Base-by-base conservation (phyloP, 2,888 invertebrate species). In the Adineta ricciae region DNA sequence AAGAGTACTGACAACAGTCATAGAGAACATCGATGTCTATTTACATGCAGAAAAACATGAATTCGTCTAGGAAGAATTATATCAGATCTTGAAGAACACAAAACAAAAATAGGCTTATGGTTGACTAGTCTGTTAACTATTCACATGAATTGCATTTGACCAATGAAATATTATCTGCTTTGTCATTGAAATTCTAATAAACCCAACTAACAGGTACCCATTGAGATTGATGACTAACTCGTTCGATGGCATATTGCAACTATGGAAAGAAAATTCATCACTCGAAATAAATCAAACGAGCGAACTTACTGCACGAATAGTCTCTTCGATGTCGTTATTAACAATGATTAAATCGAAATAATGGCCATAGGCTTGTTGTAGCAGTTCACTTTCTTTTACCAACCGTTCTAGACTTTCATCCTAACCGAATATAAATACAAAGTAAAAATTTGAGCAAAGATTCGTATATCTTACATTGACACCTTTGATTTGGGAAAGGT, bases 181-280 rank as follows among this genome's bases (percentile, higher is more conserved):
- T 56, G 56, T 56, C 56, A 56, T 56, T 1, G 2, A 56, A 64
- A 64, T 64, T 88, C 87, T n/a, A 96, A 93, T 96, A 96, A 90
- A 97, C 96, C 97, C 97, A 97, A 73, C 95, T 95, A 19, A 97
- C 97, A 8, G 97, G 97, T 87, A 97, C 95, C 97, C 97, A 97
- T 91, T 97, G 97, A 64, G 96, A 94, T 88, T 95, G 94, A 3
- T 24, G 41, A 41, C 41, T 78, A 41, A 89, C 94, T 94, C 90
- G 95, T 95, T 78, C 78, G 16, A 78, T 78, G 14, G 78, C 38
- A 78, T 78, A 21, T 78, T 78, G 78, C 14, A 78, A 24, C 78
- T 64, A n/a, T 64, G 7, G 19, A 64, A 16, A 64, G 21, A 52
- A 27, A n/a, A 27, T 5, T n/a, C 11, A 56, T 27, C 3, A 14